These are phyloP conservation scores for Eidolon helvum DNA, from an alignment of 2,113 vertebrate genomes.

Conservation along the genomic window DNA sequence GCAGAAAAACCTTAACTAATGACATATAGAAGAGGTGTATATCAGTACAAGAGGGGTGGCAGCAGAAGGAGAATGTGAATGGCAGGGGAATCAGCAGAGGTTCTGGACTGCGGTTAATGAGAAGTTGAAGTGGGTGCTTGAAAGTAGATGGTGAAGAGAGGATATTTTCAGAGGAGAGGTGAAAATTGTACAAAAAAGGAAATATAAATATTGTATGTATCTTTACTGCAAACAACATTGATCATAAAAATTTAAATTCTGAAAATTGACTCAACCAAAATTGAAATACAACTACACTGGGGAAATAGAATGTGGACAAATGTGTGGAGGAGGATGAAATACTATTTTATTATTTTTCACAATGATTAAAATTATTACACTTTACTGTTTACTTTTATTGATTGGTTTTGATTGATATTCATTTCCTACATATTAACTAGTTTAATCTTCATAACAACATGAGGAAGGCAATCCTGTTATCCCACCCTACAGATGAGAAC, in stretches of 20 bases:
- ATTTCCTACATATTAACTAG: background rate
- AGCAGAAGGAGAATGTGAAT: background rate
- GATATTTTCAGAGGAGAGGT: background rate
- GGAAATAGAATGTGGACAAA: background rate
- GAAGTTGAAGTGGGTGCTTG: background rate
- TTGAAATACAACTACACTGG: background rate
- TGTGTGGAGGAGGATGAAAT: background rate
- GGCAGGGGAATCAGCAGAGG: background rate
- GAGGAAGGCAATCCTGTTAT: background rate
- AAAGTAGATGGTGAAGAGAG: background rate
- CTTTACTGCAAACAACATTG: background rate
- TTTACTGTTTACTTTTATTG: background rate
- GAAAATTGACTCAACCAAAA: background rate
- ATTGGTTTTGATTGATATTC: background rate
- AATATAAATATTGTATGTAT: background rate
- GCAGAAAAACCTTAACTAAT: background rate
- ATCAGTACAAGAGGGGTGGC: background rate
- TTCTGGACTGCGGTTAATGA: background rate
- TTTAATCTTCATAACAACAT: background rate
- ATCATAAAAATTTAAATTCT: conserved; percentile 1
- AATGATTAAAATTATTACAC: background rate
- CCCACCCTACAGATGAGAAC: background rate
- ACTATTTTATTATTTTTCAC: background rate
- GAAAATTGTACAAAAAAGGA: background rate
- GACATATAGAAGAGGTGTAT: background rate